phyloP scores from a whole-genome alignment of 2,797 vertebrate genomes.

The Gephyroberyx darwinii region DNA sequence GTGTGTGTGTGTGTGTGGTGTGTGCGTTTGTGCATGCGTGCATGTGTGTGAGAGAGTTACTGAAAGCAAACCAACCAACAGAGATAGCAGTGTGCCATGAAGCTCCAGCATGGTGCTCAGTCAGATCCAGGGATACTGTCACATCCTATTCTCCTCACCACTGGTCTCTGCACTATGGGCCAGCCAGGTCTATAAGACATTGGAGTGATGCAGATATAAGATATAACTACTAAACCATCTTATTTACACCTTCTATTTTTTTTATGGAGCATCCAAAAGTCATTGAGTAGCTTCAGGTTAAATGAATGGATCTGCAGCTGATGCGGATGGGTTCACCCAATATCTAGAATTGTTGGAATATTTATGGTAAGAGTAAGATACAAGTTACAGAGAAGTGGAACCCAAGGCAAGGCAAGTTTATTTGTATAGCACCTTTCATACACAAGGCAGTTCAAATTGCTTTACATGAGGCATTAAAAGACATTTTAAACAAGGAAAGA shows the following conservation, averaged over 20 bases:
- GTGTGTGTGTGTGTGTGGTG: background rate
- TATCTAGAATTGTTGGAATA: no score
- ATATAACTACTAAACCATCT: conserved; percentile 55
- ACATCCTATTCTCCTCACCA: conserved; percentile 64
- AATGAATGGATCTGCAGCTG: no score
- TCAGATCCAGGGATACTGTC: conserved; percentile 70
- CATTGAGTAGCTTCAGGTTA: no score
- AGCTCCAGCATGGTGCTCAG: conserved; percentile 58
- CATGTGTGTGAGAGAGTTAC: conserved; percentile 32
- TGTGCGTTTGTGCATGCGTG: background rate
- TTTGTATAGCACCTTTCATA: no score
- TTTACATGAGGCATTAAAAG: no score
- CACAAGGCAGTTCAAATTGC: no score
- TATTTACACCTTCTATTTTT: conserved; percentile 39
- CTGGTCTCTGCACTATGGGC: conserved; percentile 41
- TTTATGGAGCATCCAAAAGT: no score
- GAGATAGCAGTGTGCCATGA: conserved; percentile 52
- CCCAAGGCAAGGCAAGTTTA: no score
- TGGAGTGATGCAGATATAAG: conserved; percentile 42
- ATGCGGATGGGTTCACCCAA: no score
- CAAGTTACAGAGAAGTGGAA: no score
- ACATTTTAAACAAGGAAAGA: no score
- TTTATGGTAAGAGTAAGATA: no score
- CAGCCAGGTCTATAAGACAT: conserved; percentile 41
- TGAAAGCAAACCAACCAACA: conserved; percentile 50